These are phyloP conservation scores for Bombyx mandarina DNA, from an alignment of 1,140 invertebrate genomes.

Conservation along the genomic window DNA sequence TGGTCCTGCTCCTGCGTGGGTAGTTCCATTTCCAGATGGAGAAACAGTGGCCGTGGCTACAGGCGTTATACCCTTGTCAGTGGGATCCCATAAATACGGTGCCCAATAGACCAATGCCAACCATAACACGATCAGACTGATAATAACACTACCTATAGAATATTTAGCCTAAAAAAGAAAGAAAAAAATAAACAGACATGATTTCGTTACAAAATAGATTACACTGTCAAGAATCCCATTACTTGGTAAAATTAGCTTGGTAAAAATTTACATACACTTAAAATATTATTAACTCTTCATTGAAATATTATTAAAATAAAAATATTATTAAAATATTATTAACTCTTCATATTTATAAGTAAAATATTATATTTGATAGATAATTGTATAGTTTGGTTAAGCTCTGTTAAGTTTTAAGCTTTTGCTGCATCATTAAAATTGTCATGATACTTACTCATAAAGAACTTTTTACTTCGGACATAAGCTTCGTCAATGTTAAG, in stretches of 20 bases:
- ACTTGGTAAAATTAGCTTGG: neutral
- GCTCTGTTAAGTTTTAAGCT: too few relatives aligned
- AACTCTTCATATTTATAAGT: slow-evolving; percentile 1
- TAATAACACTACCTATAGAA: slow-evolving; percentile 20
- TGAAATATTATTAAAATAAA: neutral
- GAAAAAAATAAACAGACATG: slow-evolving; percentile 2
- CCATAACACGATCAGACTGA: slow-evolving; percentile 31
- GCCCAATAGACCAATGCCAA: slow-evolving; percentile 24
- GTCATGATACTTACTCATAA: too few relatives aligned
- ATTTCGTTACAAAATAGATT: slow-evolving; percentile 1
- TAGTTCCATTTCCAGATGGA: neutral
- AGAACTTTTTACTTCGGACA: too few relatives aligned
- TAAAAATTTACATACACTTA: neutral
- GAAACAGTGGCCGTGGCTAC: neutral
- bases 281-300: neutral
- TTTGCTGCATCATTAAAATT: too few relatives aligned
- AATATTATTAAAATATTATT: neutral
- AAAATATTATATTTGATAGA: too few relatives aligned
- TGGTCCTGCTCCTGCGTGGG: neutral
- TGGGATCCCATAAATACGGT: slow-evolving; percentile 26
- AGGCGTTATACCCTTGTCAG: slow-evolving; percentile 10
- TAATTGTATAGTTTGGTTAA: too few relatives aligned
- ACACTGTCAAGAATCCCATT: neutral
- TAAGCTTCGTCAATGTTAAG: too few relatives aligned
- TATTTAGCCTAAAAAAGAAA: slow-evolving; percentile 29